phyloP scores from a whole-genome alignment of 2,888 invertebrate genomes.

The Phragmatobia fuliginosa region DNA sequence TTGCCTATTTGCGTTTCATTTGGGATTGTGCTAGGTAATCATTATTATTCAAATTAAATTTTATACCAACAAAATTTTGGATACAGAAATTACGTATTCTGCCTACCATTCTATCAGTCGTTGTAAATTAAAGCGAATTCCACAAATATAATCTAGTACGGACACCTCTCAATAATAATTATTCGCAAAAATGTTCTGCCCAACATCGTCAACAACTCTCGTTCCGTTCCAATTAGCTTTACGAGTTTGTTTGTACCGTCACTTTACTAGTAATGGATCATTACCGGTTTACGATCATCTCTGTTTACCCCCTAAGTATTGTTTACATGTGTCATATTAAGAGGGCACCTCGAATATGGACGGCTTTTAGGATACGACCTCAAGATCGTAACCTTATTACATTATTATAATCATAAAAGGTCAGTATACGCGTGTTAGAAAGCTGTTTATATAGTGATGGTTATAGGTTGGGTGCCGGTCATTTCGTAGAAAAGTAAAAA shows the following conservation, averaged over 20 bases:
- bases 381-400: not conserved
- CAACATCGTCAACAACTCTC: conserved; percentile 13
- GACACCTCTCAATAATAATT: not conserved
- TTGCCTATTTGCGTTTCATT: too few species aligned
- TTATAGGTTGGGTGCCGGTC: not conserved
- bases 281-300: conserved; percentile 26
- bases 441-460: not conserved
- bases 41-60: not conserved
- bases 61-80: not conserved
- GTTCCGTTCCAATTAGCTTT: conserved; percentile 56
- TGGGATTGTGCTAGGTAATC: too few species aligned
- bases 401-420: not conserved
- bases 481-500: not conserved
- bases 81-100: too few species aligned
- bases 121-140: too few species aligned
- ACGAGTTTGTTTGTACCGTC: conserved; percentile 50
- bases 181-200: conserved; percentile 1
- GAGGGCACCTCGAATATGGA: not conserved
- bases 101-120: not conserved
- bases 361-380: not conserved
- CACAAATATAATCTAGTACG: too few species aligned
- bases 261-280: conserved; percentile 26
- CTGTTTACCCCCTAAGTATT: conserved; percentile 23
- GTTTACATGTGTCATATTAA: conserved; percentile 12
- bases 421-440: not conserved